Evolutionary conservation across 64 coral and sea anemone species (phyloP), one percentile per base, ranked within the genome.

Genomic region (Dendronephthya gigantea): DNA sequence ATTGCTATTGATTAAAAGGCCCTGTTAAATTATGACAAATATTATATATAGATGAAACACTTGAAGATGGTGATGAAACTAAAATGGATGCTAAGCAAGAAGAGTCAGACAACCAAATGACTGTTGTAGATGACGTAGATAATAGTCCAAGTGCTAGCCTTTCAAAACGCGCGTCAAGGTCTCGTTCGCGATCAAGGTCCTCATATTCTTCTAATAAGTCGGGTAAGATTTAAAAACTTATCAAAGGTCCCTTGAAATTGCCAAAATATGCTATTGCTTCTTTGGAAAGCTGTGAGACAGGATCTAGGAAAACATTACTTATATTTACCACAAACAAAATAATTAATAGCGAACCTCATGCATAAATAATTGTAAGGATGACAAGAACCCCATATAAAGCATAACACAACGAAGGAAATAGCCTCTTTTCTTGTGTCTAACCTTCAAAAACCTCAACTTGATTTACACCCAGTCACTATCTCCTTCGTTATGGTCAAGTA

Each of bases 61-160:
- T 29, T 83, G 82, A 40, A 22, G 82, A 83, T 28, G 15, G 2
- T 28, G 23, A 28, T 22, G 40, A 83, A 35, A 1, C 5, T 31
- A 45, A 83, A 28, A 50, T 28, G 38, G 81, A 88, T 15, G 50
- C 35, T 19, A 59, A 56, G 35, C 39, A 31, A 35, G 87, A 62
- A 38, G 48, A 83, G 28, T 30, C 83, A 33, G 83, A 89, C 35
- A 88, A 90, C 12, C 88, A 92, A 40, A 91, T 97, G 87, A 88
- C 92, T 43, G 94, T 97, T 0, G 93, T 97, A 84, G 94, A 97
- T 85, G 94, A 86, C 59, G 85, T 90, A 6, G 88, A 85, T 90
- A 82, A 90, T 90, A 66, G 88, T 82, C 83, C 76, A 0, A 19
- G 72, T 79, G 28, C 9, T 34, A 79, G 72, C 29, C 32, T 19